Evolutionary conservation across 23 tunicate species (phyloP).

Genomic region (Trididemnum miniatum): DNA sequence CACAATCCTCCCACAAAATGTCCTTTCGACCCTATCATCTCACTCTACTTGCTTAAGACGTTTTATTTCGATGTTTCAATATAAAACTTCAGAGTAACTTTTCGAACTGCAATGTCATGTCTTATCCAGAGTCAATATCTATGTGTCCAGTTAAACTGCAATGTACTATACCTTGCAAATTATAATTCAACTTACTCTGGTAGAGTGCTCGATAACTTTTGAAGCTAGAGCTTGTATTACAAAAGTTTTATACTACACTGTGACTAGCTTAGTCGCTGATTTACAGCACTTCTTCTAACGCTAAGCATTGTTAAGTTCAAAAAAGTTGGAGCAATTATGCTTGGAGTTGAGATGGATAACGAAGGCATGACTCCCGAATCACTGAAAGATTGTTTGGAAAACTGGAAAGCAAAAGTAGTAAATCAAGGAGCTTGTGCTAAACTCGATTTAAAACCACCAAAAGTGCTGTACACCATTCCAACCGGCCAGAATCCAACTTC

Average conservation of each 20-base stretch:
- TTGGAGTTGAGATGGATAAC: conserved; percentile 46
- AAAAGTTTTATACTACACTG: background rate
- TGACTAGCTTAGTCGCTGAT: too few species aligned
- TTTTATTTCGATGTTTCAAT: too few species aligned
- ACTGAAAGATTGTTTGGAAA: conserved; percentile 1
- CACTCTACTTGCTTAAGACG: too few species aligned
- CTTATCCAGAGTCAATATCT: too few species aligned
- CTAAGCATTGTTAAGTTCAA: background rate
- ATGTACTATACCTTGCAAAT: too few species aligned
- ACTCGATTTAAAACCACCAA: conserved; percentile 19
- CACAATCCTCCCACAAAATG: too few species aligned
- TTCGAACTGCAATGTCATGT: too few species aligned
- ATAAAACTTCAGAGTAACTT: too few species aligned
- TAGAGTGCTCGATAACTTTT: background rate
- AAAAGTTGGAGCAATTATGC: conserved; percentile 10
- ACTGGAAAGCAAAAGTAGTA: conserved; percentile 18
- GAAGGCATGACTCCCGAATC: conserved; percentile 34
- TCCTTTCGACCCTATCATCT: too few species aligned
- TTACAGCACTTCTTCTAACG: too few species aligned
- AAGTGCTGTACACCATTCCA: conserved; percentile 63
- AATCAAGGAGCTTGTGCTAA: background rate
- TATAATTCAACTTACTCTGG: too few species aligned
- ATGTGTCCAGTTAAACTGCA: background rate
- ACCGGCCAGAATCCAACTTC: conserved; percentile 86
- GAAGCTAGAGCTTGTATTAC: background rate